phyloP scores from a whole-genome alignment of 2,797 vertebrate species.

The Brachyrhaphis roseni region DNA sequence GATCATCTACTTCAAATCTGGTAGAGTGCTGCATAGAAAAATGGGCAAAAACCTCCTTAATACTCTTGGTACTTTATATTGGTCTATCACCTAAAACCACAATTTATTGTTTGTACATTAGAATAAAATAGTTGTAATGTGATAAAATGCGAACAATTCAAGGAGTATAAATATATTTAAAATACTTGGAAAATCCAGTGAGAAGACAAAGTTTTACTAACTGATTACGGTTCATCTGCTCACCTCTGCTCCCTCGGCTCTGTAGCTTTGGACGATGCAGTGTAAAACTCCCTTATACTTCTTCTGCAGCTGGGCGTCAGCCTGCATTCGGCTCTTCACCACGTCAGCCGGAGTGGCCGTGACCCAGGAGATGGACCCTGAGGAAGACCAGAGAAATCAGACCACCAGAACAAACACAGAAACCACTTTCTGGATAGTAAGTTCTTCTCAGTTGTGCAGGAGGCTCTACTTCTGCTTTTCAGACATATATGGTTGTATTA shows the following conservation, averaged over 20 bases:
- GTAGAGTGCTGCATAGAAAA: background rate
- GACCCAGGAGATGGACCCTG: slow-evolving; percentile 96
- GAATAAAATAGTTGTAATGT: background rate
- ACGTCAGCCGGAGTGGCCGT: slow-evolving; percentile 94
- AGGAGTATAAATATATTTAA: background rate
- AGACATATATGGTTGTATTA: too few species aligned
- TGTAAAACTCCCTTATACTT: slow-evolving; percentile 91
- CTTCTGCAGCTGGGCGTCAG: slow-evolving; percentile 87
- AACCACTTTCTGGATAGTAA: too few species aligned
- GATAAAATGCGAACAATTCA: background rate
- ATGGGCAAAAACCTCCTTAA: background rate
- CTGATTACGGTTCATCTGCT: slow-evolving; percentile 44
- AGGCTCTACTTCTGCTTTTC: too few species aligned
- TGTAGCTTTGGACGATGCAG: slow-evolving; percentile 92
- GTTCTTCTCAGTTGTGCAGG: too few species aligned
- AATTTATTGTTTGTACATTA: background rate
- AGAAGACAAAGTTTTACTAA: background rate
- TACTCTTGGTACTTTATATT: background rate
- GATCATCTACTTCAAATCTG: background rate
- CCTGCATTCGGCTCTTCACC: slow-evolving; percentile 95
- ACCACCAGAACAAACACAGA: too few species aligned
- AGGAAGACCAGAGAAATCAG: slow-evolving; percentile 10
- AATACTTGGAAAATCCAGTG: too few species aligned
- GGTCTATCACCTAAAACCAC: background rate
- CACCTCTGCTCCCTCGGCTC: slow-evolving; percentile 90